A percentile compares a stretch with the other conserved stretches of the same genome.
Evolutionary conservation across 2,888 invertebrate species (phyloP).

Genomic region (Stenolophus ochropezus): DNA sequence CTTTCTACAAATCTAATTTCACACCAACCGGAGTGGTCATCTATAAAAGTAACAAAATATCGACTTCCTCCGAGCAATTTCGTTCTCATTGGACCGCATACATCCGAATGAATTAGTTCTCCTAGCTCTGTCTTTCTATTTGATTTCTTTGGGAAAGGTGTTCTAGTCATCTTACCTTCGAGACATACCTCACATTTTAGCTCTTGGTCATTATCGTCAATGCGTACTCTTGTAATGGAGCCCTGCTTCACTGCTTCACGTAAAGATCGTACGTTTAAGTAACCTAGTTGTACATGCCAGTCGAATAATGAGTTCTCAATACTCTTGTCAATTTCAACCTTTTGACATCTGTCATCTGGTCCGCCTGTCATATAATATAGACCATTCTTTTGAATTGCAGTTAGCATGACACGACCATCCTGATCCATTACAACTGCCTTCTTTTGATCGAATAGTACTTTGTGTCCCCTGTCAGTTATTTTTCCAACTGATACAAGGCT

Average conservation of each 20-base stretch:
- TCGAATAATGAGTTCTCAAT: background rate
- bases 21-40: conserved; percentile 61
- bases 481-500: conserved; percentile 37
- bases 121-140: conserved; percentile 40
- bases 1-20: conserved; percentile 27
- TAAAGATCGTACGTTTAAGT: conserved; percentile 14
- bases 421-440: conserved; percentile 30
- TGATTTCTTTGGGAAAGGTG: conserved; percentile 45
- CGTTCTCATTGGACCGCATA: conserved; percentile 40
- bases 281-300: background rate
- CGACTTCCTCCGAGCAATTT: conserved; percentile 62
- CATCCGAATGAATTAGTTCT: conserved; percentile 64
- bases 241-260: conserved; percentile 7
- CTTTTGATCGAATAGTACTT: background rate
- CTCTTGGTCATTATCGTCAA: conserved; percentile 14
- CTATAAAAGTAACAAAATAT: conserved; percentile 64
- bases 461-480: conserved; percentile 37
- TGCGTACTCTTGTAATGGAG: conserved; percentile 44
- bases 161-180: conserved; percentile 57
- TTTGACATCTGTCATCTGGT: background rate
- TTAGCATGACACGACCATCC: background rate
- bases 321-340: background rate
- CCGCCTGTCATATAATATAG: background rate
- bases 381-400: background rate
- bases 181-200: conserved; percentile 12